Conservation (phyloP, 1,140 invertebrate species). For the Heliconius eleuchia region DNA sequence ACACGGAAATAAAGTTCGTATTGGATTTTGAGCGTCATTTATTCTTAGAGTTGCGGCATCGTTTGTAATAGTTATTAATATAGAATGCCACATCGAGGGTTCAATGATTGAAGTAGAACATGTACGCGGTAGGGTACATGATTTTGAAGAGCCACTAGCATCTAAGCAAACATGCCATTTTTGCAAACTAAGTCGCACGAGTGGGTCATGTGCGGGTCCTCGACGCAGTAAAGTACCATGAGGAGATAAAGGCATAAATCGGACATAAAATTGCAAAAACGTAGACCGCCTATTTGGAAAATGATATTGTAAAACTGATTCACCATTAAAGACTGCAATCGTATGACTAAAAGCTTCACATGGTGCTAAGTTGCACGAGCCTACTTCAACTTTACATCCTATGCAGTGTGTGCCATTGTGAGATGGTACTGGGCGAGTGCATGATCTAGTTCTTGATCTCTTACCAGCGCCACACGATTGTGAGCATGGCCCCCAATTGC, state of each 20-base stretch:
- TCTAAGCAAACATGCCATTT: slow-evolving; percentile 72
- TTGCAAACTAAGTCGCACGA: slow-evolving; percentile 60
- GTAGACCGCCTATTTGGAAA: slow-evolving; percentile 58
- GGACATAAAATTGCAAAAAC: slow-evolving; percentile 67
- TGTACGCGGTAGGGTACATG: slow-evolving; percentile 53
- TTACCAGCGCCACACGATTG: slow-evolving; percentile 65
- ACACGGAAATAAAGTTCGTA: slow-evolving; percentile 58
- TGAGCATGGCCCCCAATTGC: slow-evolving; percentile 68
- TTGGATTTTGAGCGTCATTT: slow-evolving; percentile 52
- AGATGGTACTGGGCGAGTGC: slow-evolving; percentile 64
- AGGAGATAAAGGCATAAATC: slow-evolving; percentile 68
- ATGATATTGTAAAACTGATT: slow-evolving; percentile 62
- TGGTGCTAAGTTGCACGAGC: slow-evolving; percentile 60
- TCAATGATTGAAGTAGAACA: slow-evolving; percentile 57
- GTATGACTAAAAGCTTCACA: slow-evolving; percentile 60
- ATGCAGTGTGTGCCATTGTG: slow-evolving; percentile 53
- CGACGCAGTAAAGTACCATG: slow-evolving; percentile 61
- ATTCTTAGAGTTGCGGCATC: slow-evolving; percentile 59
- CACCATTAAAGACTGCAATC: slow-evolving; percentile 64
- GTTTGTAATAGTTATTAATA: slow-evolving; percentile 59
- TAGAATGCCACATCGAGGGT: slow-evolving; percentile 60
- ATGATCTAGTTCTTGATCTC: slow-evolving; percentile 60
- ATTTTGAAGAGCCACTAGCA: slow-evolving; percentile 51
- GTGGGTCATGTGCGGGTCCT: slow-evolving; percentile 48
- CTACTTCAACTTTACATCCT: slow-evolving; percentile 61